A percentile compares a stretch with the other conserved stretches of the same genome.
These are phyloP conservation scores for Ormyrus rosae DNA, from an alignment of 2,888 invertebrate species.

Conservation along the genomic window DNA sequence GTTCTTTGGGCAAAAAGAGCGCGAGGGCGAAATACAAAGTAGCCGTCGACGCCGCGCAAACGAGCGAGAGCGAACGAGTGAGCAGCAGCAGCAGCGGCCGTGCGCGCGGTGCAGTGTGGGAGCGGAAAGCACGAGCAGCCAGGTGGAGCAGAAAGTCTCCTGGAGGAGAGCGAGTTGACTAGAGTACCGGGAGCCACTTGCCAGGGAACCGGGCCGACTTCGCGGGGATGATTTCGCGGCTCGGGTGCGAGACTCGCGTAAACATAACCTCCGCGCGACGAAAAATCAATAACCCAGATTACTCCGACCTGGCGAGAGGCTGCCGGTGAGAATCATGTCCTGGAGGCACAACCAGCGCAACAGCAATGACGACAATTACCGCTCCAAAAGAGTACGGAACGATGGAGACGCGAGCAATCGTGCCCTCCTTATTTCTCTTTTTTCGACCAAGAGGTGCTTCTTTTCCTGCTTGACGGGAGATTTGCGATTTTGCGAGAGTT, in stretches of 20 bases:
- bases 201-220: neutral
- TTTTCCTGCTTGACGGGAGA: no score
- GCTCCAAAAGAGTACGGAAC: conserved; percentile 43
- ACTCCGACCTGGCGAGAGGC: conserved; percentile 27
- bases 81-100: conserved; percentile 15
- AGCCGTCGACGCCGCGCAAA: neutral
- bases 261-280: conserved; percentile 55
- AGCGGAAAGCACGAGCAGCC: neutral
- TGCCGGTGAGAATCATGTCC: conserved; percentile 50
- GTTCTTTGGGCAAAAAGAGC: neutral
- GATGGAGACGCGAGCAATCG: neutral
- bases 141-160: no score
- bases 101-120: neutral
- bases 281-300: conserved; percentile 71
- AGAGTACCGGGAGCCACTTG: neutral
- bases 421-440: conserved; percentile 13
- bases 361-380: conserved; percentile 52
- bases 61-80: neutral
- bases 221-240: conserved; percentile 29
- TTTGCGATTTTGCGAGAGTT: no score
- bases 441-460: neutral
- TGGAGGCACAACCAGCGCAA: conserved; percentile 56
- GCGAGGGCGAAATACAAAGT: neutral
- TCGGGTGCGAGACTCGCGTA: conserved; percentile 39
- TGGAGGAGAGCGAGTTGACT: no score